Conservation (phyloP, 2,888 invertebrate genomes). For the Galerucella calmariensis region DNA sequence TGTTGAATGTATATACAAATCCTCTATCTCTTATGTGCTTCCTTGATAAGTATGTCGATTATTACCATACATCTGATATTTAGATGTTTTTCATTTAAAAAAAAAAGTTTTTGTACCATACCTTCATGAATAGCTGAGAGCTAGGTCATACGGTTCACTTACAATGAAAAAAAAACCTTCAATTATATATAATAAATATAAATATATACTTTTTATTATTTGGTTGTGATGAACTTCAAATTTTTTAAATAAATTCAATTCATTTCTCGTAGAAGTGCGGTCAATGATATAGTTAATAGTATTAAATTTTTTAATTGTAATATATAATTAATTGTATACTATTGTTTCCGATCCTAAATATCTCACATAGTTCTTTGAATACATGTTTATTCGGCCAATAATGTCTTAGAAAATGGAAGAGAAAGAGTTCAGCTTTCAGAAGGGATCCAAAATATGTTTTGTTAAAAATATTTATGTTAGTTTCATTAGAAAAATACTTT, state of each 20-base stretch:
- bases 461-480: too few species aligned
- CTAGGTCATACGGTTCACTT: conserved; percentile 56
- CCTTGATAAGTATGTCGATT: conserved; percentile 56
- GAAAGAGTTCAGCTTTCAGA: too few species aligned
- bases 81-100: conserved; percentile 46
- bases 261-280: too few species aligned
- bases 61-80: conserved; percentile 41
- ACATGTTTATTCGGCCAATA: too few species aligned
- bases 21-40: conserved; percentile 58
- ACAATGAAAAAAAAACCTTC: conserved; percentile 57
- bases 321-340: too few species aligned
- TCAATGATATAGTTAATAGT: too few species aligned
- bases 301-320: too few species aligned
- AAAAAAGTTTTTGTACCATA: conserved; percentile 51
- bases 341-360: too few species aligned
- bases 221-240: not conserved
- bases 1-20: conserved; percentile 40
- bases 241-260: not conserved
- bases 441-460: too few species aligned
- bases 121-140: conserved; percentile 50
- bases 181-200: conserved; percentile 41
- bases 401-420: too few species aligned
- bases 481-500: too few species aligned
- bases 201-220: not conserved
- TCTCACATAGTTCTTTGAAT: too few species aligned